These are phyloP conservation scores for Apoda limacodes DNA, from an alignment of 2,888 invertebrate species.

Conservation along the genomic window DNA sequence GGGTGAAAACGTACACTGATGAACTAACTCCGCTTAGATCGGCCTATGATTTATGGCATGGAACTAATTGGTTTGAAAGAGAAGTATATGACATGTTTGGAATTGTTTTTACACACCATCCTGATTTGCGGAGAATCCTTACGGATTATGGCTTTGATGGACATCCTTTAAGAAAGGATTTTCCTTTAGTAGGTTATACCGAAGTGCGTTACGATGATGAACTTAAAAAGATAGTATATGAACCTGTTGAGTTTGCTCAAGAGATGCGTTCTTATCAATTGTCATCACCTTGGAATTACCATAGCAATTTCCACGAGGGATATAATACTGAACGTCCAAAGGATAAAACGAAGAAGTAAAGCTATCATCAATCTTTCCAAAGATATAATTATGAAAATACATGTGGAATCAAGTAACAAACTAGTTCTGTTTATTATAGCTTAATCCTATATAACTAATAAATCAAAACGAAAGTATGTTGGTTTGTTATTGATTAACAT, in stretches of 20 bases:
- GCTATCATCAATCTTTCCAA: too few relatives aligned
- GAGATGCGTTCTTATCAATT: constrained; percentile 39
- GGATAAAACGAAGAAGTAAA: too few relatives aligned
- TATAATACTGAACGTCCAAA: constrained; percentile 30
- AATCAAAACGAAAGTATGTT: too few relatives aligned
- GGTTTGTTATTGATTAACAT: too few relatives aligned
- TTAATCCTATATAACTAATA: too few relatives aligned
- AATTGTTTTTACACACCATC: constrained; percentile 49
- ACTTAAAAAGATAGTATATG: constrained; percentile 53
- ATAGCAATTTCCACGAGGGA: constrained; percentile 45
- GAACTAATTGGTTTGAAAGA: constrained; percentile 40
- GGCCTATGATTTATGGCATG: constrained; percentile 34
- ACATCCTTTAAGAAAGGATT: constrained; percentile 57
- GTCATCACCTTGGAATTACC: constrained; percentile 52
- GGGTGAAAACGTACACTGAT: constrained; percentile 54
- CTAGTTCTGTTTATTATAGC: too few relatives aligned
- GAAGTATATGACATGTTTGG: constrained; percentile 59
- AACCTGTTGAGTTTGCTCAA: constrained; percentile 51
- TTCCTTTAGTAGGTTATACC: constrained; percentile 48
- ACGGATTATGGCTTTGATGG: constrained; percentile 58
- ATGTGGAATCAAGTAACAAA: too few relatives aligned
- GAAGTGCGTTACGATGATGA: constrained; percentile 59
- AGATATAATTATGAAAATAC: too few relatives aligned
- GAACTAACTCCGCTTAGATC: constrained; percentile 52
- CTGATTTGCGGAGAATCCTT: constrained; percentile 50